A percentile compares a stretch with the other conserved stretches of the same genome.
Evolutionary conservation across 2,797 vertebrate genomes (phyloP).

Genomic region (Trachops cirrhosus): DNA sequence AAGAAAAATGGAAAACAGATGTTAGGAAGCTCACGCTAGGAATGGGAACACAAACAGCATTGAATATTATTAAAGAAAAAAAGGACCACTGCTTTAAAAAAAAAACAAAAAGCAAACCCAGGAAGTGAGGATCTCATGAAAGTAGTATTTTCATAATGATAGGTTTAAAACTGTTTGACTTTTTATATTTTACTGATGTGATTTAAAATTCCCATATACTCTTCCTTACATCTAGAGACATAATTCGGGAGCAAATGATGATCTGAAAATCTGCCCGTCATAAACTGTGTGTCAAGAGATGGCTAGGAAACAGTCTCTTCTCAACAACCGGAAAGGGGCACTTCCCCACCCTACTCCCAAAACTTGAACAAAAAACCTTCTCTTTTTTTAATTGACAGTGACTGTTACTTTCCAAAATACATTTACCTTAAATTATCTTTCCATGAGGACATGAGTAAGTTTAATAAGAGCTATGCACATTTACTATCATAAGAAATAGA

Average conservation of each 20-base stretch:
- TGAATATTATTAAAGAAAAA: slow-evolving; percentile 71
- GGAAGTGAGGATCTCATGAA: neutral
- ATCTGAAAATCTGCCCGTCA: neutral
- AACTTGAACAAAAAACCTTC: neutral
- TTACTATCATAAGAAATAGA: neutral
- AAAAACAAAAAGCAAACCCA: neutral
- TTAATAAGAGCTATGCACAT: neutral
- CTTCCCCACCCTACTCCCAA: no score
- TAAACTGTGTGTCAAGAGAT: neutral
- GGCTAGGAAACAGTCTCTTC: neutral
- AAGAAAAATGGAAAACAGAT: slow-evolving; percentile 86
- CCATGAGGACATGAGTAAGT: neutral
- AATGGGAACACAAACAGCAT: slow-evolving; percentile 74
- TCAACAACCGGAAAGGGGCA: neutral
- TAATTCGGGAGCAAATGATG: neutral
- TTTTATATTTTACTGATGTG: slow-evolving; percentile 43
- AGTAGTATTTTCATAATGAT: slow-evolving; percentile 37
- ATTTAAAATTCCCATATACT: slow-evolving; percentile 1
- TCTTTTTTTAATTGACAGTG: neutral
- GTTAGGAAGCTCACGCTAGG: slow-evolving; percentile 77
- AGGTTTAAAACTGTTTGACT: neutral
- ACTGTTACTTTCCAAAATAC: neutral
- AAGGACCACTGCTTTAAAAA: neutral
- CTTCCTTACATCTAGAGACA: neutral
- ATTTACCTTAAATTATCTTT: slow-evolving; percentile 18